Percentiles rank a stretch among this genome's conserved stretches.
Evolutionary conservation across 2,113 vertebrate species (phyloP).

Genomic region (Origma solitaria): DNA sequence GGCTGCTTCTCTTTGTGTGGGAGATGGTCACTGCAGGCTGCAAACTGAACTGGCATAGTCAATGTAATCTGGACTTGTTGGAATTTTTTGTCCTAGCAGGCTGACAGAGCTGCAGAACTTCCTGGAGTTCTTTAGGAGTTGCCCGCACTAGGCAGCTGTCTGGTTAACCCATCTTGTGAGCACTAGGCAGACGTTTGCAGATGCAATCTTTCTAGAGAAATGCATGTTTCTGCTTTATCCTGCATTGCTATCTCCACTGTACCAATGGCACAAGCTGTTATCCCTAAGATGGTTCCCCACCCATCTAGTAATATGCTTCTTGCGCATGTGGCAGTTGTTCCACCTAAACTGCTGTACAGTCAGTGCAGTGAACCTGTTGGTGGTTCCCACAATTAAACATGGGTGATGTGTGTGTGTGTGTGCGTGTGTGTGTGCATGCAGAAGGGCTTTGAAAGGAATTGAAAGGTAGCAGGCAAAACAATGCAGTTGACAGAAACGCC

Average conservation of each 20-base stretch:
- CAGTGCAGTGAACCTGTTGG: not conserved
- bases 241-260: not conserved
- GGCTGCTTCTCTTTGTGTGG: not conserved
- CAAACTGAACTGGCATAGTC: not conserved
- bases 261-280: not conserved
- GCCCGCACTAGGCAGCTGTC: not conserved
- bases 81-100: not conserved
- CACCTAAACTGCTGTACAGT: not conserved
- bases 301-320: not conserved
- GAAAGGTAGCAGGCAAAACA: constrained; percentile 26
- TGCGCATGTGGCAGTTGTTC: not conserved
- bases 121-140: not conserved
- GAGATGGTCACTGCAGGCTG: not conserved
- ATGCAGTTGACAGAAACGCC: not conserved
- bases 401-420: too few species aligned
- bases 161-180: not conserved
- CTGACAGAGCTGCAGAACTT: not conserved
- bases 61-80: not conserved
- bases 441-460: not conserved
- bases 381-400: not conserved
- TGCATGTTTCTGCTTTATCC: not conserved
- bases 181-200: not conserved
- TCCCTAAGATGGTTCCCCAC: not conserved
- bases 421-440: accelerated
- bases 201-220: not conserved